These are phyloP conservation scores for Hemaris fuciformis DNA, from an alignment of 2,888 invertebrate genomes.

Conservation along the genomic window DNA sequence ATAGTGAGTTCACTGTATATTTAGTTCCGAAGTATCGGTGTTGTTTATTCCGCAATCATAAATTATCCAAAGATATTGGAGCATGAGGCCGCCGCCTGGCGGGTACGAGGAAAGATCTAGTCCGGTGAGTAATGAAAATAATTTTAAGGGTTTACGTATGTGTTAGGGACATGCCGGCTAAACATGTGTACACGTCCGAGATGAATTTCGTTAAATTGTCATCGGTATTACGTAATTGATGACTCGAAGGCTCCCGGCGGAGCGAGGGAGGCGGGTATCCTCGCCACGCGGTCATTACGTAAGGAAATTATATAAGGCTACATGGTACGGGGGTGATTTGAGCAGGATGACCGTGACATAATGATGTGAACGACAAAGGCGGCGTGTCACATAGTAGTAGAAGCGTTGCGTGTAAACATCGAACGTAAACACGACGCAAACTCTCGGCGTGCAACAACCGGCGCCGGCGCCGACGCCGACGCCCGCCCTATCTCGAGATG, in stretches of 20 bases:
- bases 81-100: slow-evolving; percentile 6
- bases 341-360: slow-evolving; percentile 21
- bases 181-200: slow-evolving; percentile 1
- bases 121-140: background rate
- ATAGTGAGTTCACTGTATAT: background rate
- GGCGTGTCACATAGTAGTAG: slow-evolving; percentile 12
- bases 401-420: slow-evolving; percentile 14
- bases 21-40: background rate
- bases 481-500: slow-evolving; percentile 2
- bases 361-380: slow-evolving; percentile 4
- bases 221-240: slow-evolving; percentile 38
- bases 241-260: slow-evolving; percentile 23
- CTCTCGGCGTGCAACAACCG: background rate
- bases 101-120: background rate
- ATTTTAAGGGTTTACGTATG: background rate
- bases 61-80: background rate
- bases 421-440: slow-evolving; percentile 5
- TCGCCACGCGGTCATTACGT: slow-evolving; percentile 64
- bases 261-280: slow-evolving; percentile 26
- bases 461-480: background rate
- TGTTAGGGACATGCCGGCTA: slow-evolving; percentile 2
- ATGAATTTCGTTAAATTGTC: slow-evolving; percentile 28
- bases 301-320: slow-evolving; percentile 46
- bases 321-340: slow-evolving; percentile 44
- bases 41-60: background rate